Conservation (phyloP, 2,113 vertebrate species). For the Sialia sialis region DNA sequence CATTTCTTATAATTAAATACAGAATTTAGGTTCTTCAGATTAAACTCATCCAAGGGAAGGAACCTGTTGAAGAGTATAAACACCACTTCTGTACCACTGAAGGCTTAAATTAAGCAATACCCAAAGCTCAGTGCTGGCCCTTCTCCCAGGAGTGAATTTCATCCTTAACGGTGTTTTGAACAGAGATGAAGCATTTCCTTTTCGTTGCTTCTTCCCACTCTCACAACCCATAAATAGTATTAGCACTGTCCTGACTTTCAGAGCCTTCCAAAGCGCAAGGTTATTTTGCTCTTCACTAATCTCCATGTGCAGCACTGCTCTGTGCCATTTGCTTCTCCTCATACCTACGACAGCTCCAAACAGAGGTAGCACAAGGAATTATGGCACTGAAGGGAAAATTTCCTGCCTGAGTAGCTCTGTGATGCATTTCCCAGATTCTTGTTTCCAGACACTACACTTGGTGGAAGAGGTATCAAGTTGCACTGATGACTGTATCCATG, state of each 20-base stretch:
- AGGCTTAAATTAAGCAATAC: background rate
- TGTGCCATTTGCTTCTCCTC: background rate
- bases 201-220: constrained; percentile 44
- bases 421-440: constrained; percentile 41
- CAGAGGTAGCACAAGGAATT: background rate
- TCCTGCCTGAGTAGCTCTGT: background rate
- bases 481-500: background rate
- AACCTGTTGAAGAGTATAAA: background rate
- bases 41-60: background rate
- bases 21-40: background rate
- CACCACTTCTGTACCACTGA: background rate
- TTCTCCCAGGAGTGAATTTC: constrained; percentile 32
- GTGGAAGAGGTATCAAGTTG: constrained; percentile 23
- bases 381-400: constrained; percentile 7
- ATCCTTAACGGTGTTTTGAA: constrained; percentile 28
- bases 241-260: constrained; percentile 24
- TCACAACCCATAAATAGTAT: constrained; percentile 46
- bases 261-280: background rate
- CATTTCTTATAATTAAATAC: background rate
- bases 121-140: background rate
- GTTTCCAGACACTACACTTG: constrained; percentile 16
- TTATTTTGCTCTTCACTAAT: background rate
- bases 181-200: constrained; percentile 55
- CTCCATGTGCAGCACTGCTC: background rate
- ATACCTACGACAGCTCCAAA: background rate